Evolutionary conservation across 1,140 invertebrate genomes (phyloP).

Genomic region (Polypedilum pembai): DNA sequence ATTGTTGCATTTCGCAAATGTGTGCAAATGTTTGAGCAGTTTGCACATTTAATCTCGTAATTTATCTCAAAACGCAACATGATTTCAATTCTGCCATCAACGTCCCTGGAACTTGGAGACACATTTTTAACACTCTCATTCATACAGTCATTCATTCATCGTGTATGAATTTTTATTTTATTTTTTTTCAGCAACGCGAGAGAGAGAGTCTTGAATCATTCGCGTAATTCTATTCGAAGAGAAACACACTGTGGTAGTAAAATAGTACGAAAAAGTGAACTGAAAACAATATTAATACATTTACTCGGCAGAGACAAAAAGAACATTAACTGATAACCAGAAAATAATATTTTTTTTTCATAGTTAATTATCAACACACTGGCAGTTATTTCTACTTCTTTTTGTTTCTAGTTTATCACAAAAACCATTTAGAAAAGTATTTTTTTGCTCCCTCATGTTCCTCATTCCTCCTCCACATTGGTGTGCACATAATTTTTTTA

Average conservation of each 20-base stretch:
- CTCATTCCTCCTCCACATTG: not conserved
- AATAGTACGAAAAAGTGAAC: not conserved
- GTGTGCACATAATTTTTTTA: not conserved
- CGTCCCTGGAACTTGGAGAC: not conserved
- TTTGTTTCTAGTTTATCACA: slow-evolving; percentile 4
- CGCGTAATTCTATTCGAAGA: not conserved
- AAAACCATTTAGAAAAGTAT: not conserved
- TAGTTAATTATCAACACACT: no score
- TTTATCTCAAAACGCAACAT: not conserved
- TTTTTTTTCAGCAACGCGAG: no score
- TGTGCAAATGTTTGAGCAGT: not conserved
- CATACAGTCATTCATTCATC: not conserved
- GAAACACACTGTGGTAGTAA: not conserved
- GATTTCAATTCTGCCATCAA: not conserved
- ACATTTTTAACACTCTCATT: not conserved
- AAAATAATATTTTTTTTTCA: not conserved
- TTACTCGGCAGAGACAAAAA: not conserved
- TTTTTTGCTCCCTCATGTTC: not conserved
- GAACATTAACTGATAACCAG: not conserved
- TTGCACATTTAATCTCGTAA: not conserved
- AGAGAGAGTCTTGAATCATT: no score
- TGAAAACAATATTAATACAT: not conserved
- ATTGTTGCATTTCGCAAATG: not conserved
- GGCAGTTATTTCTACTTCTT: not conserved
- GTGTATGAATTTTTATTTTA: not conserved